A percentile compares a stretch with the other conserved stretches of the same genome.
Evolutionary conservation across 2,797 vertebrate genomes (phyloP).

Genomic region (Numenius phaeopus): DNA sequence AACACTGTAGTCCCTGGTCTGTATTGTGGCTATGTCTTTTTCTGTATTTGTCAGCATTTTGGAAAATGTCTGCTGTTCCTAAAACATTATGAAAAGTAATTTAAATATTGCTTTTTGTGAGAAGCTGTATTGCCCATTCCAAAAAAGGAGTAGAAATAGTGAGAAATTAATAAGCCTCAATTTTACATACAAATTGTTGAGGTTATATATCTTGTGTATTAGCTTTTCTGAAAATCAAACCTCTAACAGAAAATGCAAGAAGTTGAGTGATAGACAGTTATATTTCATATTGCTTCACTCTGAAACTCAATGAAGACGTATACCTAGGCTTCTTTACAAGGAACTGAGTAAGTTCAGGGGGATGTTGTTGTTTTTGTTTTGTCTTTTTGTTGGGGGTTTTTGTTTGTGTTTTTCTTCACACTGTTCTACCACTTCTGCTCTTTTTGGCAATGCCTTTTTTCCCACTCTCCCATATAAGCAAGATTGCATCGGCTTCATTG

Average conservation of each 20-base stretch:
- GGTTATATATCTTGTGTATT: not conserved
- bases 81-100: not conserved
- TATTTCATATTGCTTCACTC: not conserved
- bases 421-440: not conserved
- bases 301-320: not conserved
- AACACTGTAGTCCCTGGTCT: not conserved
- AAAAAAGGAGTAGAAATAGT: rapidly evolving
- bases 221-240: not conserved
- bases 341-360: not conserved
- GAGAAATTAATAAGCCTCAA: not conserved
- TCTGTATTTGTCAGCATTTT: not conserved
- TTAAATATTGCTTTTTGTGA: not conserved
- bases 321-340: rapidly evolving
- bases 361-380: not conserved
- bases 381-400: not conserved
- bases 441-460: not conserved
- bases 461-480: rapidly evolving
- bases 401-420: not conserved
- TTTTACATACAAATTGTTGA: not conserved
- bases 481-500: not conserved
- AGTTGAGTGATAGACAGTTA: rapidly evolving
- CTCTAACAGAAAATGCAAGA: not conserved
- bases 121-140: rapidly evolving
- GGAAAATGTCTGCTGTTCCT: not conserved
- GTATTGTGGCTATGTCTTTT: not conserved